Percentiles rank a stretch among this genome's conserved stretches.
These are phyloP conservation scores for Cervus canadensis DNA, from an alignment of 2,113 vertebrate genomes.

Conservation along the genomic window DNA sequence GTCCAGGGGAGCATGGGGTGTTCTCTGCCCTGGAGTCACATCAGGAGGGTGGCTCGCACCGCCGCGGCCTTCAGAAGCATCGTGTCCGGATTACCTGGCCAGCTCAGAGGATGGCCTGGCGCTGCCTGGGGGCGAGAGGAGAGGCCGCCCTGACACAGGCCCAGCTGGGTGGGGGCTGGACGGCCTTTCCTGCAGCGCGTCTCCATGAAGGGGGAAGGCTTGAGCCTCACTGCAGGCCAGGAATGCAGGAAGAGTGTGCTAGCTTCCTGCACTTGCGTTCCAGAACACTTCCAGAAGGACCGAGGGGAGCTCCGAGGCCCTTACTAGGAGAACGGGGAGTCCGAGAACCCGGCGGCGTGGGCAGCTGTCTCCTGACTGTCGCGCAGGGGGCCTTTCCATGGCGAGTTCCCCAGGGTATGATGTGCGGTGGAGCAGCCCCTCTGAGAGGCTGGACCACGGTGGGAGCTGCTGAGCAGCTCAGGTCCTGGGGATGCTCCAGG, in stretches of 20 bases:
- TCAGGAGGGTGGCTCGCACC: constrained; percentile 88
- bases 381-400: rapidly evolving
- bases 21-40: constrained; percentile 87
- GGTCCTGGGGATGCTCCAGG: background rate
- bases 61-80: constrained; percentile 92
- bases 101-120: constrained; percentile 79
- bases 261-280: background rate
- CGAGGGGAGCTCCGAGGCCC: background rate
- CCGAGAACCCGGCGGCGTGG: background rate
- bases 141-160: rapidly evolving
- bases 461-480: background rate
- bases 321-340: background rate
- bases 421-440: background rate
- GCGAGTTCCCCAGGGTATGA: background rate
- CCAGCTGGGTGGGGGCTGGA: background rate
- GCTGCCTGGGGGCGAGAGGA: background rate
- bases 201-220: background rate
- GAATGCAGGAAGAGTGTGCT: background rate
- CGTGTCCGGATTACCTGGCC: constrained; percentile 88
- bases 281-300: background rate
- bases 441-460: background rate
- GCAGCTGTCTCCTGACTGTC: background rate
- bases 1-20: constrained; percentile 90
- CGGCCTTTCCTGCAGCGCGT: background rate
- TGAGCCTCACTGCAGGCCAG: background rate